Conservation (phyloP, 1,140 invertebrate genomes). For the Leguminivora glycinivorella region DNA sequence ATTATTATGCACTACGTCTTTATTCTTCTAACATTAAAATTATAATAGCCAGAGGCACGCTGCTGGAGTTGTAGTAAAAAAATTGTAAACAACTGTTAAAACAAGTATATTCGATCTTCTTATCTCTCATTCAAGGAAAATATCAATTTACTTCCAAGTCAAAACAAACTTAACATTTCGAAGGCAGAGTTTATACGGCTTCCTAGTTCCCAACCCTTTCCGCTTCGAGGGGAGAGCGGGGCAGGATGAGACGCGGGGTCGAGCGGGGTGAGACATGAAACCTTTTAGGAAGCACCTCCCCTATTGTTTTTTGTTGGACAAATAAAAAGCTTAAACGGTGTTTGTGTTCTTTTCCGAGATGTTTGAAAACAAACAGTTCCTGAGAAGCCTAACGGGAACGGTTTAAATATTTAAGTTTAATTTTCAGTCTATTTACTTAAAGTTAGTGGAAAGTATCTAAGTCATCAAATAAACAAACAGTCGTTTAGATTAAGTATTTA, state of each 20-base stretch:
- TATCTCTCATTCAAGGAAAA: neutral
- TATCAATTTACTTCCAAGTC: conserved; percentile 10
- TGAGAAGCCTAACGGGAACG: neutral
- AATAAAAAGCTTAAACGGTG: conserved; percentile 45
- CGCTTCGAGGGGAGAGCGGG: conserved; percentile 29
- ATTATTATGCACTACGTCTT: too few relatives aligned
- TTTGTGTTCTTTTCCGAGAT: conserved; percentile 11
- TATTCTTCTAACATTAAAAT: too few relatives aligned
- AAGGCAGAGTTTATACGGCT: conserved; percentile 19
- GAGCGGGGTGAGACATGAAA: conserved; percentile 35
- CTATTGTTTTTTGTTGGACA: conserved; percentile 36
- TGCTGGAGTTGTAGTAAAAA: neutral
- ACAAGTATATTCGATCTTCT: neutral
- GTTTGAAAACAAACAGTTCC: conserved; percentile 5
- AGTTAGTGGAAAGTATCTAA: conserved; percentile 1
- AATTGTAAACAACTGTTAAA: neutral
- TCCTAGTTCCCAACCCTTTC: conserved; percentile 45
- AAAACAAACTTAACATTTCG: neutral
- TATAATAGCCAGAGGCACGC: too few relatives aligned
- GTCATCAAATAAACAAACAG: neutral
- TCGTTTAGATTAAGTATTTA: too few relatives aligned
- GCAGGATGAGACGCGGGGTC: conserved; percentile 18
- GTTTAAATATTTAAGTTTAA: conserved; percentile 1
- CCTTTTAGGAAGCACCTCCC: conserved; percentile 59
- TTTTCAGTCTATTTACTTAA: neutral